Evolutionary conservation across 1,140 invertebrate species (phyloP).

Genomic region (Drosophila suzukii): DNA sequence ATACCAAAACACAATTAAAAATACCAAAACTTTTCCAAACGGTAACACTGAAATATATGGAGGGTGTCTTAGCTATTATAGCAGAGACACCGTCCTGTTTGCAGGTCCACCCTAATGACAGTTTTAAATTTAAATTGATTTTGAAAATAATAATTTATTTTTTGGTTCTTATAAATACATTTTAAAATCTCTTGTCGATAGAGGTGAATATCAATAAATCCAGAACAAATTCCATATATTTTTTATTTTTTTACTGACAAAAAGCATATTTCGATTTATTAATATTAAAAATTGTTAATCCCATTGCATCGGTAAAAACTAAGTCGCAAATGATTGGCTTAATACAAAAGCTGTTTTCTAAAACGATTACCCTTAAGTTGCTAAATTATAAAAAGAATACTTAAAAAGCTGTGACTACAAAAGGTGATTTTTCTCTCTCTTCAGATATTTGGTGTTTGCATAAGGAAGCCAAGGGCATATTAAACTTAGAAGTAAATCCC

Average conservation of each 20-base stretch:
- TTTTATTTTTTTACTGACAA: slow-evolving; percentile 30
- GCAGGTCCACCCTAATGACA: no score
- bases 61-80: no score
- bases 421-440: slow-evolving; percentile 44
- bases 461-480: slow-evolving; percentile 64
- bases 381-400: slow-evolving; percentile 58
- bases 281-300: slow-evolving; percentile 62
- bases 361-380: slow-evolving; percentile 18
- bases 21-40: no score
- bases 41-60: no score
- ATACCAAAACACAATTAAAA: no score
- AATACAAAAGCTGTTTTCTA: slow-evolving; percentile 43
- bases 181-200: no score
- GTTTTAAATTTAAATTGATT: no score
- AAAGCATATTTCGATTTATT: slow-evolving; percentile 56
- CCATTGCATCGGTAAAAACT: slow-evolving; percentile 53
- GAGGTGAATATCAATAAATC: no score
- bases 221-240: neutral
- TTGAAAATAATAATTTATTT: no score
- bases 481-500: slow-evolving; percentile 26
- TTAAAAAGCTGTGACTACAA: slow-evolving; percentile 79
- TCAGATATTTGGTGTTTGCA: slow-evolving; percentile 73
- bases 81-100: no score
- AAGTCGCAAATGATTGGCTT: slow-evolving; percentile 30
- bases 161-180: no score